Conservation (phyloP, 2,888 invertebrate genomes). For the Pyrgus malvae region DNA sequence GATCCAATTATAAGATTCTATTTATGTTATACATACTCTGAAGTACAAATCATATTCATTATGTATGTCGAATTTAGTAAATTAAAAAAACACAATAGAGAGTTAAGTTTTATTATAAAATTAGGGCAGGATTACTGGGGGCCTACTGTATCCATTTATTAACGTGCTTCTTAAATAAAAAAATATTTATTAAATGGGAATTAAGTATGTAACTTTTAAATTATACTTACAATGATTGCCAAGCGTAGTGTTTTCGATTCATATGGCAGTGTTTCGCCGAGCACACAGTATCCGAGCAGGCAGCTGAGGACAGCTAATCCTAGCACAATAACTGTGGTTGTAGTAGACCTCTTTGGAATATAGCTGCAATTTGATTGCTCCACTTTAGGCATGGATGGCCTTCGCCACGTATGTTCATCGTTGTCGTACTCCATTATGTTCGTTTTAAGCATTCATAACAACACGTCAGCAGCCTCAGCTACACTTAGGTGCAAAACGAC, state of each 20-base stretch:
- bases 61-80: too few relatives aligned
- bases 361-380: constrained; percentile 53
- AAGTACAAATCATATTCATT: too few relatives aligned
- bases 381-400: constrained; percentile 53
- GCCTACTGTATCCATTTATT: too few relatives aligned
- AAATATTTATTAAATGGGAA: too few relatives aligned
- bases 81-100: too few relatives aligned
- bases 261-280: constrained; percentile 71
- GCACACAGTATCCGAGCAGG: constrained; percentile 72
- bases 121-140: too few relatives aligned
- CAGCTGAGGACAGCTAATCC: constrained; percentile 74
- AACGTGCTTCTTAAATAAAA: too few relatives aligned
- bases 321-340: constrained; percentile 65
- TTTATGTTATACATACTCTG: too few relatives aligned
- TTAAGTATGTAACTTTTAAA: not conserved
- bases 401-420: constrained; percentile 68
- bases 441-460: constrained; percentile 6
- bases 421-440: constrained; percentile 66
- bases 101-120: too few relatives aligned
- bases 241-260: constrained; percentile 72
- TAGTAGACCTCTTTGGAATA: constrained; percentile 61
- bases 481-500: not conserved
- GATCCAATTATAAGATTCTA: too few relatives aligned
- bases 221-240: constrained; percentile 63
- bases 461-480: not conserved